Percentiles rank a stretch among this genome's conserved stretches.
Evolutionary conservation across 2,888 invertebrate species (phyloP).

Genomic region (Yponomeuta evonymella): DNA sequence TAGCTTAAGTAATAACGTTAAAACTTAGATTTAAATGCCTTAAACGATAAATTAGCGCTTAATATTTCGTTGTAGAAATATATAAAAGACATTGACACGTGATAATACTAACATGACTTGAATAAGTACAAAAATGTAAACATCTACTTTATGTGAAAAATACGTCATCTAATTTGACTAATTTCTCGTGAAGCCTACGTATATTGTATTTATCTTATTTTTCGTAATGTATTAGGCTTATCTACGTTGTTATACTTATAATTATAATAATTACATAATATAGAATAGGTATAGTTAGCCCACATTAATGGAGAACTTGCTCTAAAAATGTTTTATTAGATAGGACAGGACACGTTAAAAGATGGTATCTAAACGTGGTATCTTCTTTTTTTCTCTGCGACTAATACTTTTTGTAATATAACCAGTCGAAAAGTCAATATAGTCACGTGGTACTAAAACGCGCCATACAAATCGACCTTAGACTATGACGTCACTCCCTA

Average conservation of each 20-base stretch:
- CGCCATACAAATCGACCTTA: too few species aligned
- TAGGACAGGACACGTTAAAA: too few species aligned
- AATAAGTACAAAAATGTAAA: conserved; percentile 40
- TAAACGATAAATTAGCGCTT: not conserved
- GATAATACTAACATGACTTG: conserved; percentile 41
- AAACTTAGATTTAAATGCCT: conserved; percentile 1
- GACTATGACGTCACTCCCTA: too few species aligned
- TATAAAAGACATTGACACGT: conserved; percentile 63
- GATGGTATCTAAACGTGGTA: too few species aligned
- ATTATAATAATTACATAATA: conserved; percentile 28
- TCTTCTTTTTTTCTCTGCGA: too few species aligned
- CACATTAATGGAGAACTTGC: conserved; percentile 22
- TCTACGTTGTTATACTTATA: conserved; percentile 33
- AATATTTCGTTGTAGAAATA: conserved; percentile 60
- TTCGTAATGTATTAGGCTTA: conserved; percentile 16
- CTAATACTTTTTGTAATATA: too few species aligned
- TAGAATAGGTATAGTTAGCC: conserved; percentile 23
- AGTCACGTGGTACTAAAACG: too few species aligned
- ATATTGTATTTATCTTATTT: not conserved
- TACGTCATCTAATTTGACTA: not conserved
- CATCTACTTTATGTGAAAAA: not conserved
- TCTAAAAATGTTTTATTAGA: too few species aligned
- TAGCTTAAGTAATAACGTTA: not conserved
- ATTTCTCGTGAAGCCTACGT: conserved; percentile 1
- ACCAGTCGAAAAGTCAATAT: too few species aligned